Conservation (phyloP, 1,140 invertebrate species). For the Trichogramma pretiosum region DNA sequence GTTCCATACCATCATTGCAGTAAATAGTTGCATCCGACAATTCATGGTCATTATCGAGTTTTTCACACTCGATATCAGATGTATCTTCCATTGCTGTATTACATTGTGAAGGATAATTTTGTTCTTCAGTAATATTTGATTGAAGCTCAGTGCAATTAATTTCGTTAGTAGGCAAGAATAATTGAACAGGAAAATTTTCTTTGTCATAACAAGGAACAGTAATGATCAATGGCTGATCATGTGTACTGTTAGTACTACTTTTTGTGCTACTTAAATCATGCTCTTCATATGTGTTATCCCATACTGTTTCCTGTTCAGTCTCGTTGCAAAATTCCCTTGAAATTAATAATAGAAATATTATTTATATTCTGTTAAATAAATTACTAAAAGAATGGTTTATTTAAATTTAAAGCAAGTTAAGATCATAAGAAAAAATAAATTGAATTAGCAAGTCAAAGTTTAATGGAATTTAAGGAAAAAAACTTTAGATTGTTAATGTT, state of each 20-base stretch:
- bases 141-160: slow-evolving; percentile 8
- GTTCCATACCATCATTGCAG: slow-evolving; percentile 13
- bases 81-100: slow-evolving; percentile 2
- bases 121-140: background rate
- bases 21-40: slow-evolving; percentile 6
- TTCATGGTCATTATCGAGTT: slow-evolving; percentile 2
- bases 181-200: slow-evolving; percentile 18
- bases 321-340: slow-evolving; percentile 19
- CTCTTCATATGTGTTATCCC: slow-evolving; percentile 20
- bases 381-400: too few species aligned
- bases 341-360: background rate
- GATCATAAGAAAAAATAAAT: background rate
- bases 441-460: too few species aligned
- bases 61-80: too few species aligned
- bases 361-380: too few species aligned
- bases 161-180: slow-evolving; percentile 12
- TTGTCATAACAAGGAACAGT: slow-evolving; percentile 14
- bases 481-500: too few species aligned
- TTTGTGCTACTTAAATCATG: slow-evolving; percentile 16
- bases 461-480: too few species aligned
- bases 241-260: slow-evolving; percentile 5
- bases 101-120: background rate
- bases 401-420: background rate
- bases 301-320: slow-evolving; percentile 16
- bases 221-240: slow-evolving; percentile 12